Base-by-base conservation (phyloP, 2,888 invertebrate species). In the Macaria notata region DNA sequence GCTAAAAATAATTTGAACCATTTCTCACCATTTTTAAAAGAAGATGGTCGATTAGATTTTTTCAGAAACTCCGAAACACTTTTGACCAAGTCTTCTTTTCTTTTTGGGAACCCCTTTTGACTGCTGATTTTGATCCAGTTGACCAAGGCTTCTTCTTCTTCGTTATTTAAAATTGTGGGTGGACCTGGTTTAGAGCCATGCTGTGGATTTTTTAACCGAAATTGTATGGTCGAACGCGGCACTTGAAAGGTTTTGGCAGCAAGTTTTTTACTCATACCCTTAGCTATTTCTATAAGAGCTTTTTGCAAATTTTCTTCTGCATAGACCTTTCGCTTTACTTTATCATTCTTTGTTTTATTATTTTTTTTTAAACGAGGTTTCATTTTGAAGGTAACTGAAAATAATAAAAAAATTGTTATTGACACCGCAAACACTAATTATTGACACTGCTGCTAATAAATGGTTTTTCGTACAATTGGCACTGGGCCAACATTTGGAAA, bases 81-180 rank as follows among this genome's bases (percentile, higher is more conserved):
- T 49, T 66, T 55, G 61, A 56, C 51, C 41, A 69, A 44, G 52
- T 68, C 68, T 30, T 62, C 61, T 56, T 70, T 72, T 59, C 65
- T 50, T 49, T 63, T 64, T 9, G 79, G 78, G 62, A 78, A 78
- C 29, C 78, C 75, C 68, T 75, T 76, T 63, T 60, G 65, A 46
- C 64, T 50, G 53, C 68, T 64, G 36, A 69, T 54, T 48, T 53
- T 51, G 47, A 79, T 64, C 79, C 78, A 79, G 9, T 70, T 50
- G n/a, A 63, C 73, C 9, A 78, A 61, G 54, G 46, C 53, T 33
- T 64, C 49, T 69, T 78, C 77, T 64, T 75, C 74, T 44, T 69
- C 65, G 29, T 41, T 41, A 31, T 4, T 41, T 38, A 52, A 41
- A 30, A 52, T 38, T 30, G 52, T 52, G 9, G 30, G 39, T 41